These are phyloP conservation scores for Drosophila engyochracea DNA, from an alignment of 2,888 invertebrate genomes.

Conservation along the genomic window DNA sequence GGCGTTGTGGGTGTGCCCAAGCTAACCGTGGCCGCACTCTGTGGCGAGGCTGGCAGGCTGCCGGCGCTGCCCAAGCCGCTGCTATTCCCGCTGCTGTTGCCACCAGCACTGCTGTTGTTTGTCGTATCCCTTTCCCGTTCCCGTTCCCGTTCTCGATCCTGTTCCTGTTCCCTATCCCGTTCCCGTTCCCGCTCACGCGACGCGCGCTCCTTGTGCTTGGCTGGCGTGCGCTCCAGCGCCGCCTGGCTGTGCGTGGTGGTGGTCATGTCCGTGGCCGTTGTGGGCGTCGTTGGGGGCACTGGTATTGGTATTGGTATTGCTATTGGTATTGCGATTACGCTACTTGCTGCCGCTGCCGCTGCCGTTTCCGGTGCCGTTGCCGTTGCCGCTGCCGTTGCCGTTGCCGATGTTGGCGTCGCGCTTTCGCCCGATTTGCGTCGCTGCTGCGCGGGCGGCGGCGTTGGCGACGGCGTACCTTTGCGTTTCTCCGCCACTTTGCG, in stretches of 20 bases:
- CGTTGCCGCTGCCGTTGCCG: conserved; percentile 78
- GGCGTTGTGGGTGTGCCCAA: conserved; percentile 69
- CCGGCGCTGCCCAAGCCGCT: conserved; percentile 71
- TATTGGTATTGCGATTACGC: conserved; percentile 1
- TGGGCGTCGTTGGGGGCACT: conserved; percentile 20
- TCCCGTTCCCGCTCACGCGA: conserved; percentile 37
- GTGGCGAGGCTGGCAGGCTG: conserved; percentile 59
- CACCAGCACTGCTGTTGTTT: conserved; percentile 45
- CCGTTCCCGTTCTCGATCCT: conserved; percentile 24
- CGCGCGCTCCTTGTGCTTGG: conserved; percentile 48
- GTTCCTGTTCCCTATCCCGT: neutral
- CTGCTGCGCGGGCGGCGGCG: conserved; percentile 80
- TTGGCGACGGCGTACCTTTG: conserved; percentile 83
- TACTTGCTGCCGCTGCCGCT: conserved; percentile 65
- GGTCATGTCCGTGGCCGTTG: conserved; percentile 60
- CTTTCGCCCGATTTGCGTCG: conserved; percentile 70
- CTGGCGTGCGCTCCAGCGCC: conserved; percentile 57
- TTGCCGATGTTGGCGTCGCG: conserved; percentile 69
- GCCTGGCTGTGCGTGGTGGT: conserved; percentile 45
- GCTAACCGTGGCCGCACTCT: conserved; percentile 63
- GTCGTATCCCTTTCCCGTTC: conserved; percentile 32
- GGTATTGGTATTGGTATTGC: neutral
- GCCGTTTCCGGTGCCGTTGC: conserved; percentile 75
- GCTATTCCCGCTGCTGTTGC: conserved; percentile 60
- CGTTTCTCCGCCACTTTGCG: conserved; percentile 85